These are phyloP conservation scores for Conus ventricosus DNA, from an alignment of 1,140 invertebrate genomes.

Conservation along the genomic window DNA sequence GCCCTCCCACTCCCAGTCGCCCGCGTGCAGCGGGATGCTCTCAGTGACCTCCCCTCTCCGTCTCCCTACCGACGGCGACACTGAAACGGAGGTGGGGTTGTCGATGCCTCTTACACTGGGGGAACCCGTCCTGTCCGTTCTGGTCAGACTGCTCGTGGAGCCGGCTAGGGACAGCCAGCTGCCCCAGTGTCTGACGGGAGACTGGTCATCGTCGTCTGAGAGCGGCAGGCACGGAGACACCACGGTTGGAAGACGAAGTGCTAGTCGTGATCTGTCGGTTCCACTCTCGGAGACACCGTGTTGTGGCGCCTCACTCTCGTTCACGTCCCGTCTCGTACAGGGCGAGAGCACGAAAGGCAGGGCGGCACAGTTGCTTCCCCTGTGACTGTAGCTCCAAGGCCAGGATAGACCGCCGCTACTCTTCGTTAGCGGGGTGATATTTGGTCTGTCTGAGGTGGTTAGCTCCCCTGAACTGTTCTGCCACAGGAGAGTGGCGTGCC, in stretches of 20 bases:
- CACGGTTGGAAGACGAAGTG: not conserved
- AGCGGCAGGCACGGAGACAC: not conserved
- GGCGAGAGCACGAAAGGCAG: not conserved
- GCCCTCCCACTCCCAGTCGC: not conserved
- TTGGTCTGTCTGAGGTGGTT: not conserved
- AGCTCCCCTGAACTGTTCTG: too few relatives aligned
- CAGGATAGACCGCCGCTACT: not conserved
- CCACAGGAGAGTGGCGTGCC: too few relatives aligned
- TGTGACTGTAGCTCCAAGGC: too few relatives aligned
- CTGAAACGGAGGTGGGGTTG: not conserved
- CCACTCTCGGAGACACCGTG: not conserved
- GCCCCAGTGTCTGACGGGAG: not conserved
- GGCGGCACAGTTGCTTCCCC: not conserved
- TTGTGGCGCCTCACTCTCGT: not conserved
- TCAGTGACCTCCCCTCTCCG: too few relatives aligned
- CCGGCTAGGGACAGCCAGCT: not conserved
- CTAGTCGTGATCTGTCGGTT: not conserved
- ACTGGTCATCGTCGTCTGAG: constrained; percentile 4
- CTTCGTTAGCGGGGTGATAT: not conserved
- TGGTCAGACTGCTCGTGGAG: not conserved
- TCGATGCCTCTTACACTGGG: not conserved
- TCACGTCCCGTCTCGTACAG: not conserved
- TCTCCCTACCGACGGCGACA: not conserved
- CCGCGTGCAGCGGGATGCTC: not conserved
- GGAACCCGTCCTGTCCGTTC: too few relatives aligned